phyloP scores from a whole-genome alignment of 2,797 vertebrate species.

The Dendrocincla fuliginosa region DNA sequence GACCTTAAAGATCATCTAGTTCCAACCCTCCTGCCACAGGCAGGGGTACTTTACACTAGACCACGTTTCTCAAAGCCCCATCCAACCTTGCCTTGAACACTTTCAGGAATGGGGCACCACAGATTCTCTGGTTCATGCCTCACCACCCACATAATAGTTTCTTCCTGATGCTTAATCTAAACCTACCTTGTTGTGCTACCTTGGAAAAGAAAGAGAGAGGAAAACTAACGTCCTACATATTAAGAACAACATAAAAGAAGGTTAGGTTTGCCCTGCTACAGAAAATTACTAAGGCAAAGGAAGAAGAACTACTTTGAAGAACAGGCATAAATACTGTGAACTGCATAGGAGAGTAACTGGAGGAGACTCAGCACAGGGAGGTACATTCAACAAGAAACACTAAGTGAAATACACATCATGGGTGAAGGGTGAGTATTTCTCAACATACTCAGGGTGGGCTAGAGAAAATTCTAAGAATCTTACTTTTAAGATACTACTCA shows the following conservation, averaged over 20 bases:
- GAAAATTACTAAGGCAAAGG: not conserved
- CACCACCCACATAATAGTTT: not conserved
- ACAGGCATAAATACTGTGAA: not conserved
- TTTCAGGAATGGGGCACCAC: not conserved
- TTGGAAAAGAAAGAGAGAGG: not conserved
- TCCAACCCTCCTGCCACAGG: rapidly evolving
- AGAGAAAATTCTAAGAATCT: not conserved
- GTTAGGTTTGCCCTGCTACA: not conserved
- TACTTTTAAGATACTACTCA: not conserved
- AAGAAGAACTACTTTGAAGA: not conserved
- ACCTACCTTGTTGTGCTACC: not conserved
- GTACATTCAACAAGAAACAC: not conserved
- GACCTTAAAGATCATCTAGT: not conserved
- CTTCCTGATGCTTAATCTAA: not conserved
- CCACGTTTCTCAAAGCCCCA: not conserved
- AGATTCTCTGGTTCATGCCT: not conserved
- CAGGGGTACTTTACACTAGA: not conserved
- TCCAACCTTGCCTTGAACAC: not conserved
- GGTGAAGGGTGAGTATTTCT: not conserved
- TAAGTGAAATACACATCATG: not conserved
- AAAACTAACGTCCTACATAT: not conserved
- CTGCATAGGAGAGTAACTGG: not conserved
- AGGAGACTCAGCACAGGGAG: not conserved
- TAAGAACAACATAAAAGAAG: not conserved
- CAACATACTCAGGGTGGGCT: not conserved